phyloP scores from a whole-genome alignment of 1,140 invertebrate species.

The Drepana arcuata region DNA sequence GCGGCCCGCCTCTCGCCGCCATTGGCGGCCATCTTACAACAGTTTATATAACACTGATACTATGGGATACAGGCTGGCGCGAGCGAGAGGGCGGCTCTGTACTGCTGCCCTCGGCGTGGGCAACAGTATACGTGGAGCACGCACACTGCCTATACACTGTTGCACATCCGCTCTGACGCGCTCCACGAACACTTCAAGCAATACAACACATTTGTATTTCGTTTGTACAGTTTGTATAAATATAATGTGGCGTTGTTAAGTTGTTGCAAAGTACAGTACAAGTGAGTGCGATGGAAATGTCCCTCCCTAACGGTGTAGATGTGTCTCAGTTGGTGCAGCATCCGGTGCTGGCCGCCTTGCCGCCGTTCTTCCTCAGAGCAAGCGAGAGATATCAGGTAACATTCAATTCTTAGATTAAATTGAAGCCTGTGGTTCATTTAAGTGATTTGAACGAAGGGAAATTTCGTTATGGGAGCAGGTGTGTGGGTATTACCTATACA shows the following conservation, averaged over 20 bases:
- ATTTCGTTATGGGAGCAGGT: too few species aligned
- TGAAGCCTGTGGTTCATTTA: too few species aligned
- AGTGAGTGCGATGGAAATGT: slow-evolving; percentile 73
- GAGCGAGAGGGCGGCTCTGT: slow-evolving; percentile 37
- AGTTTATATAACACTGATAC: slow-evolving; percentile 70
- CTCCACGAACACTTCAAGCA: background rate
- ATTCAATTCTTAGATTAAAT: too few species aligned
- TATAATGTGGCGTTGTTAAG: background rate
- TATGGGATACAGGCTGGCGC: slow-evolving; percentile 61
- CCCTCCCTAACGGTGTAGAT: slow-evolving; percentile 84
- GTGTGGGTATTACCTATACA: too few species aligned
- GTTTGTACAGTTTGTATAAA: background rate
- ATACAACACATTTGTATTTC: background rate
- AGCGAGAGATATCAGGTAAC: slow-evolving; percentile 92
- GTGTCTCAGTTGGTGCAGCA: slow-evolving; percentile 88
- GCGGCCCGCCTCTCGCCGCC: slow-evolving; percentile 15
- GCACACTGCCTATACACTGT: slow-evolving; percentile 21
- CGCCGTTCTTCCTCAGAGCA: slow-evolving; percentile 88
- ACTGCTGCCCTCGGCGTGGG: slow-evolving; percentile 49
- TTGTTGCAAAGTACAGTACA: background rate
- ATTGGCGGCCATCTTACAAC: slow-evolving; percentile 45
- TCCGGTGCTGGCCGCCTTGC: slow-evolving; percentile 84
- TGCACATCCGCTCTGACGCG: background rate
- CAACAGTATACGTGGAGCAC: slow-evolving; percentile 50
- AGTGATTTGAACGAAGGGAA: too few species aligned